Base-by-base conservation (phyloP, 2,113 vertebrate species). In the Xerus inauris region DNA sequence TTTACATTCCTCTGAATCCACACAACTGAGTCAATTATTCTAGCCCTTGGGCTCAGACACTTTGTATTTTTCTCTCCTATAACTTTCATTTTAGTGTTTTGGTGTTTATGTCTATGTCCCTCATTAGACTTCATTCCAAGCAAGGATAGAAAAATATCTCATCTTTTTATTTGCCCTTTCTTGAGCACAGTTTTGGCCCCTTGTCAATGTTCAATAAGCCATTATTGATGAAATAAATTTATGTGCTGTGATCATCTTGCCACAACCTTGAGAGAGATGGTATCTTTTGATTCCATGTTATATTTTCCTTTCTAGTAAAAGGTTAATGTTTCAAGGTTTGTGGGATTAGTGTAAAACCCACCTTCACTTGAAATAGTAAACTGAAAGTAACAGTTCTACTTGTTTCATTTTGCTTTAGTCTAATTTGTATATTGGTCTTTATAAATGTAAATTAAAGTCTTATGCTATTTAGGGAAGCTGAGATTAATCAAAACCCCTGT, bases 391-490 rank as follows among this genome's bases (percentile, higher is more conserved):
- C 32, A 95, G 93, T 95, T 96, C 82, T 97, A 20, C 80, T 96
- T 95, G 42, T 96, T 98, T 98, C 88, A 95, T 89, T 73, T 97
- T 89, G n/a, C 90, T 89, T 94, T 72, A 96, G 49, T 59, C 65
- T 91, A 30, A 49, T 90, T 96, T 94, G 94, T 98, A 94, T 84
- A 83, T 94, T 85, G 85, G 42, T 96, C 85, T 97, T 67, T 73
- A 72, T 57, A 80, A 98, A 98, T 87, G 54, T 96, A 98, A 98
- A 98, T 97, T 91, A 94, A 98, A 96, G 17, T 64, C 88, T 97
- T 11, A 91, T 64, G 80, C 20, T 86, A 38, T 96, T 98, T 97
- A 89, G 71, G 28, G 89, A 98, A 95, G 51, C 47, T 97, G 80
- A 96, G 51, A 87, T 82, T 98, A 97, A 97, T 92, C 75, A 92